These are phyloP conservation scores for Chrysotoxum bicinctum DNA, from an alignment of 2,888 invertebrate genomes.

Conservation along the genomic window DNA sequence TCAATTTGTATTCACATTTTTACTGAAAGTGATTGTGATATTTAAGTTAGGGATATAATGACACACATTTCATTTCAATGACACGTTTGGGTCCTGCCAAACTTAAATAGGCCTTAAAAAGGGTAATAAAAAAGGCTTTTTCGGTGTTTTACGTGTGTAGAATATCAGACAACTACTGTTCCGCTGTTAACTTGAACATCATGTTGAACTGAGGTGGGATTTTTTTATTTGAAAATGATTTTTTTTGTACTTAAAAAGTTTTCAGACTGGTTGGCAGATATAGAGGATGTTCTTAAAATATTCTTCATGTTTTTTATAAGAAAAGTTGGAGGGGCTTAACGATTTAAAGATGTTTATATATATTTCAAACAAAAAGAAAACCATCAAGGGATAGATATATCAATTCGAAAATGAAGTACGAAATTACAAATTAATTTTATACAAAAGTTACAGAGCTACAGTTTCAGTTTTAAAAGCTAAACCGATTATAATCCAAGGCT, in stretches of 20 bases:
- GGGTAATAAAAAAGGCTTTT: not conserved
- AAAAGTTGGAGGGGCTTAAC: not conserved
- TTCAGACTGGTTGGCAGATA: not conserved
- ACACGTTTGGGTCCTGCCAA: constrained; percentile 25
- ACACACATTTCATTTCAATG: constrained; percentile 28
- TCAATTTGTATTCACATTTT: constrained; percentile 17
- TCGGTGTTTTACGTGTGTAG: not conserved
- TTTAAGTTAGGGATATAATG: constrained; percentile 20
- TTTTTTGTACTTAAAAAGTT: not conserved
- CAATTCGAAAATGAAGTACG: not conserved
- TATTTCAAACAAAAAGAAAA: not conserved
- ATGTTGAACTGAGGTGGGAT: not conserved
- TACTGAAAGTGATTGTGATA: constrained; percentile 4
- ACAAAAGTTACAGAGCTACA: not conserved
- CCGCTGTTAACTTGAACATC: not conserved
- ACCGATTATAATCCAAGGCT: not conserved
- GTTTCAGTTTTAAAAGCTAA: not conserved
- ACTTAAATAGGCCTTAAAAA: constrained; percentile 19
- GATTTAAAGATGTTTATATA: not conserved
- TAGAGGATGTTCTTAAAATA: not conserved
- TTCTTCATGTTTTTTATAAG: not conserved
- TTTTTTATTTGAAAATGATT: not conserved
- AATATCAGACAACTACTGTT: not conserved
- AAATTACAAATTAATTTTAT: not conserved
- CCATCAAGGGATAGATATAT: not conserved